Base-by-base conservation (phyloP, 2,113 vertebrate genomes). In the Nycticebus coucang region DNA sequence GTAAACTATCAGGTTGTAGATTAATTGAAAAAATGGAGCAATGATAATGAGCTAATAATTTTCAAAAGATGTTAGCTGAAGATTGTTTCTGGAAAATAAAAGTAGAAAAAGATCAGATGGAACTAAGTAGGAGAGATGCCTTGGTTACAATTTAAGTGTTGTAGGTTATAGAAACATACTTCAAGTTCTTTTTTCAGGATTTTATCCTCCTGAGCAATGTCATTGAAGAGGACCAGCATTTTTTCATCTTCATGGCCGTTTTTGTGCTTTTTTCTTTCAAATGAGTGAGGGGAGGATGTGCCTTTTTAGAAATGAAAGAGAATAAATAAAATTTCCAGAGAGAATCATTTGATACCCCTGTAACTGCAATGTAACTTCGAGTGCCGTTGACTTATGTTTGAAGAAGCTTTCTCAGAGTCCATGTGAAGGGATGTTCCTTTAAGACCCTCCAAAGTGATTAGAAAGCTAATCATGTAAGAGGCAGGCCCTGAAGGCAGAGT, bases 181-280 rank as follows among this genome's bases (percentile, higher is more conserved):
- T 80, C 21, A 69, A 41, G 30, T 80, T 89, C 2, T 37, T 82
- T 75, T 93, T 93, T 45, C 82, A 7, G 4, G 13, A 64, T 35
- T 87, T 92, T 57, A 74, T 60, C 2, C 6, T 50, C n/a, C 15
- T 64, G 57, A 13, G 89, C 21, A 87, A 64, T 82, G 11, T 33
- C 13, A 68, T 14, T 59, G 64, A 84, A 71, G 77, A 30, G 53
- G 8, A 74, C 53, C 55, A 55, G 1, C 88, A 26, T 68, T 96
- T 33, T 68, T 45, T 77, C 72, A 84, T 64, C 7, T 87, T 22
- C 9, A 21, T 59, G 26, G 10, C 12, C 91, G 5, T 17, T 87
- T 88, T 91, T 75, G 37, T 35, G 37, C 15, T 45, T 92, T 95
- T 95, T 77, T 60, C 80, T 93, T 53, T 90, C 19, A 92, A 74